phyloP scores from a whole-genome alignment of 2,888 invertebrate species.

The Mactromeris polynyma region DNA sequence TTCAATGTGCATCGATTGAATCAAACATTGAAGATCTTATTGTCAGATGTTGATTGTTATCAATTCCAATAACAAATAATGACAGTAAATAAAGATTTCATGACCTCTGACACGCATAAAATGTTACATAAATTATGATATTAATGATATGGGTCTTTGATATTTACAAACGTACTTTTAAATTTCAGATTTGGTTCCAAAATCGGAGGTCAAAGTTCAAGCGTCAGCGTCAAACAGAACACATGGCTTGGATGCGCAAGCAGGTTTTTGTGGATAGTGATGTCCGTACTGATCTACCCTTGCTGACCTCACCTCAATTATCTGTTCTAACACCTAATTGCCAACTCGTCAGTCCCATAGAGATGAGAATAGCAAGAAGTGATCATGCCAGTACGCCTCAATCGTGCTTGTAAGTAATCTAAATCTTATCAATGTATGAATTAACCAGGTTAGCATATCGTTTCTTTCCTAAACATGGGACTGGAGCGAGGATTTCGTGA shows the following conservation, averaged over 20 bases:
- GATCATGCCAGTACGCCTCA: not conserved
- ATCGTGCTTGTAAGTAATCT: not conserved
- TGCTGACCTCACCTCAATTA: slow-evolving; percentile 50
- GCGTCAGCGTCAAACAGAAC: slow-evolving; percentile 67
- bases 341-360: slow-evolving; percentile 59
- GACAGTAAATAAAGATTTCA: no score
- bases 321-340: slow-evolving; percentile 41
- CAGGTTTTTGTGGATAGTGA: slow-evolving; percentile 64
- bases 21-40: no score
- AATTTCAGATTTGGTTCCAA: slow-evolving; percentile 75
- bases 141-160: not conserved
- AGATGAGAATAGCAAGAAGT: not conserved
- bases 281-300: not conserved
- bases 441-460: no score
- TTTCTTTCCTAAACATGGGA: no score
- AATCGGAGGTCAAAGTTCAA: slow-evolving; percentile 75
- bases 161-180: not conserved
- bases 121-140: no score
- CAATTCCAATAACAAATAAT: no score
- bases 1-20: no score
- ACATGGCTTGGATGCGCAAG: slow-evolving; percentile 73
- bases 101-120: not conserved
- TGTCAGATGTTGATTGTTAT: no score
- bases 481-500: no score
- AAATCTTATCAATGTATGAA: no score